Conservation (phyloP, 2,888 invertebrate genomes). For the Micropterix aruncella region DNA sequence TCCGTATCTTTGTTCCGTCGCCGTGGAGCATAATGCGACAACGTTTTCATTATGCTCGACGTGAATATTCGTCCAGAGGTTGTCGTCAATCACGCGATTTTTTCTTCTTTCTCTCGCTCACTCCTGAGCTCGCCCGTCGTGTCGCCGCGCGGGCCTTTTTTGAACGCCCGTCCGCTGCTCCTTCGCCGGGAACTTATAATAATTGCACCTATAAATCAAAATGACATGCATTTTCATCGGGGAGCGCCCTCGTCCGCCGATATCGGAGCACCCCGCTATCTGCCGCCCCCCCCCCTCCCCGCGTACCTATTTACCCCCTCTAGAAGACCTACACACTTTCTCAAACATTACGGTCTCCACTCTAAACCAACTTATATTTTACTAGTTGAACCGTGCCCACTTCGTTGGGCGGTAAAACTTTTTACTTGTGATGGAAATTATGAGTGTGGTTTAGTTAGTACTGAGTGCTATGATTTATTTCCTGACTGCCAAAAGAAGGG, state of each 20-base stretch:
- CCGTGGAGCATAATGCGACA: background rate
- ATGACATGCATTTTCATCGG: conserved; percentile 11
- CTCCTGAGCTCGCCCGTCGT: too few relatives aligned
- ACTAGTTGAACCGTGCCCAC: too few relatives aligned
- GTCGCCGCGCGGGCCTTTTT: background rate
- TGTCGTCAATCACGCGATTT: background rate
- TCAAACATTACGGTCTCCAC: too few relatives aligned
- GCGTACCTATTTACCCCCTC: too few relatives aligned
- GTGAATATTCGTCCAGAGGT: background rate
- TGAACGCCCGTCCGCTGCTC: background rate
- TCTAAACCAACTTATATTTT: too few relatives aligned
- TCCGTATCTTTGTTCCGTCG: background rate
- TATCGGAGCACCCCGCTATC: background rate
- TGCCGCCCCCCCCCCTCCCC: too few relatives aligned
- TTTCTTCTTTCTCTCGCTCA: background rate
- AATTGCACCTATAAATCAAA: conserved; percentile 14
- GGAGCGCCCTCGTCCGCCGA: conserved; percentile 2
- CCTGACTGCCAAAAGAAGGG: too few relatives aligned
- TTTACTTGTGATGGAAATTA: too few relatives aligned
- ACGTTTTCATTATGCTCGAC: background rate
- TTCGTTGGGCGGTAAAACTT: too few relatives aligned
- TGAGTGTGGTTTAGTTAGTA: too few relatives aligned
- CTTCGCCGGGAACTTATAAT: conserved; percentile 6
- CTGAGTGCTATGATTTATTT: too few relatives aligned
- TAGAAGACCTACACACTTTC: too few relatives aligned